Evolutionary conservation across 2,797 vertebrate species (phyloP).

Genomic region (Distichodus sexfasciatus): DNA sequence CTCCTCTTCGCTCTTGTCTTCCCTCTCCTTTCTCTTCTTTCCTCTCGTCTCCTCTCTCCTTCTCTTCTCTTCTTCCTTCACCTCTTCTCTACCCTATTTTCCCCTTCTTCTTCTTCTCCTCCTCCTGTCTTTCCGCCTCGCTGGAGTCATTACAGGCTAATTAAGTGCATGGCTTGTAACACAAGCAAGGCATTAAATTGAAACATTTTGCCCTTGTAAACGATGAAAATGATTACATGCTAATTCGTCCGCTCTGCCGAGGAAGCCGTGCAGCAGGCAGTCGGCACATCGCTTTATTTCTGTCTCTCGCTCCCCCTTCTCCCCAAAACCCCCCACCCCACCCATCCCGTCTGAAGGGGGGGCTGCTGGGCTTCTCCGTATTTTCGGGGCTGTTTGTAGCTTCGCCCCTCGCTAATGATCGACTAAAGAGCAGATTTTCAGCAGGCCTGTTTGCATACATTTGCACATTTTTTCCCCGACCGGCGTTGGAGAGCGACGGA

Average conservation of each 20-base stretch:
- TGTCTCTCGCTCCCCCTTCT: constrained; percentile 32
- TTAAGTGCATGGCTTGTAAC: constrained; percentile 94
- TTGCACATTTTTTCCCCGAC: constrained; percentile 37
- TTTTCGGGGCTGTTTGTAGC: constrained; percentile 40
- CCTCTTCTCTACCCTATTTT: constrained; percentile 39
- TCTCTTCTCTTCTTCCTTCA: constrained; percentile 40
- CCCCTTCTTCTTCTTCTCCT: constrained; percentile 37
- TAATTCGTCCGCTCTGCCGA: constrained; percentile 75
- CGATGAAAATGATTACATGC: constrained; percentile 86
- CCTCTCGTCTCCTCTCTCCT: too few relatives aligned
- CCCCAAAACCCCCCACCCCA: constrained; percentile 22
- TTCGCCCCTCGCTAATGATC: constrained; percentile 42
- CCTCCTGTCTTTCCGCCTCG: constrained; percentile 70
- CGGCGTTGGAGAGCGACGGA: background rate
- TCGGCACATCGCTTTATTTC: constrained; percentile 46
- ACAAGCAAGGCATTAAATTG: constrained; percentile 93
- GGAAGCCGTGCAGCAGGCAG: constrained; percentile 64
- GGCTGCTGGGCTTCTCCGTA: constrained; percentile 28
- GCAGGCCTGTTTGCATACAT: constrained; percentile 40
- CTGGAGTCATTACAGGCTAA: constrained; percentile 93
- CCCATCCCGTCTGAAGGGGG: too few relatives aligned
- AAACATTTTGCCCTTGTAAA: constrained; percentile 94
- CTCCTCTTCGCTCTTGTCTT: too few relatives aligned
- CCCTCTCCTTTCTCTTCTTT: too few relatives aligned
- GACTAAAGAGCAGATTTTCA: constrained; percentile 44